Base-by-base conservation (phyloP, 2,888 invertebrate species). In the Slavum lentiscoides region DNA sequence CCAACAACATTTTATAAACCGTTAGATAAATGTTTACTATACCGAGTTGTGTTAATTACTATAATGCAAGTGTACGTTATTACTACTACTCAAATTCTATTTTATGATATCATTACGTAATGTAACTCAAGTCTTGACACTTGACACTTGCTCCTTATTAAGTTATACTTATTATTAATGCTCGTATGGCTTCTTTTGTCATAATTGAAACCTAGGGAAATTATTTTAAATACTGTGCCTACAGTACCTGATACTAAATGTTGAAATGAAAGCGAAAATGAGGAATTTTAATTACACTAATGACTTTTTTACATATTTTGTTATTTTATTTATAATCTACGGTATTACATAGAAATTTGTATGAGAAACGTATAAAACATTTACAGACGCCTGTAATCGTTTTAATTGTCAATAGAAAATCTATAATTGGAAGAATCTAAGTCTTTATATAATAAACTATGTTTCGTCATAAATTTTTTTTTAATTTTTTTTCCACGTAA, bases 171-270 rank as follows among this genome's bases (percentile, higher is more conserved):
- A 4, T 58, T 58, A 30, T 8, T 43, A 43, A 30, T 11, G 21
- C 62, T 43, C 1, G 11, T 74, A 62, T 37, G 74, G 74, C 64
- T 74, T 74, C 74, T 2, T 74, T 73, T 49, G 62, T 30, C 13
- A 15, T 30, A 7, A n/a, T 37, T 0, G 58, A 70, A 49, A 53
- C 15, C 0, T 0, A 53, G 8, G 23, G 5, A 49, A 23, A 68
- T 23, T 64, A 64, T 64, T 64, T 64, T 8, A 64, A 62, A 64
- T 64, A 37, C 1, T 82, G n/a, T 73, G 55, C 19, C 49, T 49
- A 62, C 49, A 19, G 11, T 19, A 19, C 6, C 19, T 55, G 19
- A 55, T 55, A 55, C 6, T 55, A 55, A 55, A 17, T 55, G 19
- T 55, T 19, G 19, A 55, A 55, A 19, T 55, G 19, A 19, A 55